Evolutionary conservation across 2,113 vertebrate genomes (phyloP).

Genomic region (Strigops habroptila): DNA sequence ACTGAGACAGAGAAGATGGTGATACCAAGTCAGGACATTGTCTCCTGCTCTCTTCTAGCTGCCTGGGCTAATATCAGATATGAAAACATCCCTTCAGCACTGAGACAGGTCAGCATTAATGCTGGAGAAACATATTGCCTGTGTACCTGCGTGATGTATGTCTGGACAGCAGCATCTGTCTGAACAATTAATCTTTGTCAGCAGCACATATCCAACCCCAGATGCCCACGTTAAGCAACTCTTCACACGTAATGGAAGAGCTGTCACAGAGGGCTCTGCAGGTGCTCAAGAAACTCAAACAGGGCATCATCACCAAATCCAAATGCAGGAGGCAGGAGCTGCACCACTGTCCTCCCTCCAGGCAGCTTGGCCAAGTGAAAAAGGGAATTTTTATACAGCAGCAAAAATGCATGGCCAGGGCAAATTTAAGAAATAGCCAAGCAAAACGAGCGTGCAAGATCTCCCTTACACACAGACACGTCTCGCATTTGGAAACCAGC

Average conservation of each 20-base stretch:
- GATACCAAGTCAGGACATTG: not conserved
- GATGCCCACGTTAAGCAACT: not conserved
- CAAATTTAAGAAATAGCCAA: not conserved
- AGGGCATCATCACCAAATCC: not conserved
- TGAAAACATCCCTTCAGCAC: not conserved
- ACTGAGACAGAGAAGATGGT: not conserved
- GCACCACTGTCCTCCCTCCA: not conserved
- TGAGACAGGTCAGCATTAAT: not conserved
- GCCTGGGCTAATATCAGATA: not conserved
- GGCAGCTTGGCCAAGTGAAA: not conserved
- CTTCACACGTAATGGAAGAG: not conserved
- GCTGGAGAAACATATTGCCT: not conserved
- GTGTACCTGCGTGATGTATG: not conserved
- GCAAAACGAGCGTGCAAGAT: not conserved
- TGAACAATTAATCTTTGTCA: slow-evolving; percentile 14
- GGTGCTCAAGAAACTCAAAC: not conserved
- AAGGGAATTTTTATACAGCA: not conserved
- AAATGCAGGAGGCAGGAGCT: not conserved
- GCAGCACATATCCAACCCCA: not conserved
- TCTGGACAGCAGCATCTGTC: slow-evolving; percentile 13
- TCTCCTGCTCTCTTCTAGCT: not conserved
- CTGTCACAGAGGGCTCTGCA: not conserved
- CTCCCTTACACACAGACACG: not conserved
- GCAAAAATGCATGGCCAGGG: not conserved
- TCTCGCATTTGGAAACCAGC: not conserved